Evolutionary conservation across 2,113 vertebrate genomes (phyloP).

Genomic region (Siniperca chuatsi): DNA sequence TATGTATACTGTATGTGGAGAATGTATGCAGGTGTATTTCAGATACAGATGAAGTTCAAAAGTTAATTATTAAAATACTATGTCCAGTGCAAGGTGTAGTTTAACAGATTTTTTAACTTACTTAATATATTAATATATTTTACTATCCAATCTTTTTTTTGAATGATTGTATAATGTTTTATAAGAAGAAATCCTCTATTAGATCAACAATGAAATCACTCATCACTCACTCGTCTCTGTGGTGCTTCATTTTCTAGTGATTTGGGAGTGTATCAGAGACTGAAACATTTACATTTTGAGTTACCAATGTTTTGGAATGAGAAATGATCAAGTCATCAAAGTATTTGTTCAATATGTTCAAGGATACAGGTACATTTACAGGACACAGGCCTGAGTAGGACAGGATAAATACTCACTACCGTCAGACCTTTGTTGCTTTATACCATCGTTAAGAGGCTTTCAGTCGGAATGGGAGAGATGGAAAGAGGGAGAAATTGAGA

Average conservation of each 20-base stretch:
- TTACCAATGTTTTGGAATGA: background rate
- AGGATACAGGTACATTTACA: slow-evolving; percentile 13
- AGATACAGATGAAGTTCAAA: background rate
- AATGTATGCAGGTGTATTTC: background rate
- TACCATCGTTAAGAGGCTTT: slow-evolving; percentile 59
- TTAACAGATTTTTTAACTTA: background rate
- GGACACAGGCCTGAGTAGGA: background rate
- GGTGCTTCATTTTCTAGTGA: background rate
- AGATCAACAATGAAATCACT: background rate
- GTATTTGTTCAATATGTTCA: background rate
- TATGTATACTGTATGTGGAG: background rate
- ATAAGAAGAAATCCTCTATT: background rate
- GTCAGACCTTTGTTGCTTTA: slow-evolving; percentile 43
- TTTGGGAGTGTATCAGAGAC: background rate
- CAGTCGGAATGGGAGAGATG: slow-evolving; percentile 30
- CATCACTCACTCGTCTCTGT: background rate
- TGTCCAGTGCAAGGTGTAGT: background rate
- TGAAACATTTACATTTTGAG: background rate
- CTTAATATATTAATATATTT: background rate
- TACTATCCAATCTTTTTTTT: no score
- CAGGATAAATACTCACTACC: background rate
- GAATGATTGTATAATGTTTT: slow-evolving; percentile 13
- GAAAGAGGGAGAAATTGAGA: slow-evolving; percentile 26
- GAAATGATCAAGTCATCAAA: slow-evolving; percentile 9
- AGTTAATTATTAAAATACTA: background rate